Evolutionary conservation across 2,888 invertebrate species (phyloP).

Genomic region (Coelopa pilipes): DNA sequence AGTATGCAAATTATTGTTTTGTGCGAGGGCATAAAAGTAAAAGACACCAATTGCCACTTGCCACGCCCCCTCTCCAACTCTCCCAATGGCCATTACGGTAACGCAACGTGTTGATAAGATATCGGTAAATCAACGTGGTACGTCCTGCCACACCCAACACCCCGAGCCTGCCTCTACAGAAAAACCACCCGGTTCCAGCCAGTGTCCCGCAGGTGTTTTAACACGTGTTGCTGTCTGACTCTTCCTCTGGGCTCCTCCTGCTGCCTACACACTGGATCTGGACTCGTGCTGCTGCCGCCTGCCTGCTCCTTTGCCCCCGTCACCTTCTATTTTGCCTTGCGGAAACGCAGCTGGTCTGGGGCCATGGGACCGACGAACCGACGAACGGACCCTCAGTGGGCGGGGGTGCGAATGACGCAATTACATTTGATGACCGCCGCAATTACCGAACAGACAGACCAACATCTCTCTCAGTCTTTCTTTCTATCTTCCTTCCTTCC

Average conservation of each 20-base stretch:
- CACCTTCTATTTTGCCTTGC: too few relatives aligned
- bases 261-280: neutral
- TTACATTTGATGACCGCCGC: conserved; percentile 34
- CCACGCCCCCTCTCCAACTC: neutral
- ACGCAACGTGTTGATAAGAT: conserved; percentile 9
- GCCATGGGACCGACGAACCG: neutral
- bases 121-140: conserved; percentile 28
- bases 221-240: conserved; percentile 2
- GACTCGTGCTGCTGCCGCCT: neutral
- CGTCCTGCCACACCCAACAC: neutral
- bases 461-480: neutral
- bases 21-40: neutral
- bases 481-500: neutral
- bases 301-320: too few relatives aligned
- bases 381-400: too few relatives aligned
- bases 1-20: conserved; percentile 19
- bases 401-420: conserved; percentile 30
- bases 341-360: neutral
- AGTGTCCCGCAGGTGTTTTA: conserved; percentile 17
- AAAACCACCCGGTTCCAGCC: neutral
- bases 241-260: neutral
- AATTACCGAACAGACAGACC: conserved; percentile 5
- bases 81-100: neutral
- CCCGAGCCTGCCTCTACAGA: neutral
- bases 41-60: neutral